phyloP scores from a whole-genome alignment of 1,140 invertebrate species.

The Helicoverpa armigera region DNA sequence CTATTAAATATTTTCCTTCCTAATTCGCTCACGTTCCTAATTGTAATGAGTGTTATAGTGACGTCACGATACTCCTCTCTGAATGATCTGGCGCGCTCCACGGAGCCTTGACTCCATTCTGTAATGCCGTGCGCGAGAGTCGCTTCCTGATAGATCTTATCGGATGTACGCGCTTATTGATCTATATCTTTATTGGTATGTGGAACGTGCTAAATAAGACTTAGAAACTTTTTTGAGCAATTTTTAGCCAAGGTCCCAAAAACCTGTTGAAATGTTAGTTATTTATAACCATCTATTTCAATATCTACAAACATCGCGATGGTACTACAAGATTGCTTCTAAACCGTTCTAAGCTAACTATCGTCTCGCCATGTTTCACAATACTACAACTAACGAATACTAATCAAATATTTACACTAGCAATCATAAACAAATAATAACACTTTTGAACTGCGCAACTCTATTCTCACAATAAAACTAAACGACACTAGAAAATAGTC shows the following conservation, averaged over 20 bases:
- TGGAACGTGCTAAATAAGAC: not conserved
- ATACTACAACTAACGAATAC: conserved; percentile 27
- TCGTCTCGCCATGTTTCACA: conserved; percentile 16
- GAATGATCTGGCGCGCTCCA: conserved; percentile 33
- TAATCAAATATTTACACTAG: conserved; percentile 23
- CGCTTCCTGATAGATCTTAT: conserved; percentile 36
- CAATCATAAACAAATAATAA: conserved; percentile 16
- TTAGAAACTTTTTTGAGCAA: not conserved
- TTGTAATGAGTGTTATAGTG: not conserved
- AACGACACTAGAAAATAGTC: not conserved
- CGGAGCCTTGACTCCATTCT: conserved; percentile 36
- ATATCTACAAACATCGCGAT: not conserved
- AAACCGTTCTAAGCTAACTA: not conserved
- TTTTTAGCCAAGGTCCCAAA: not conserved
- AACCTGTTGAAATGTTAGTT: not conserved
- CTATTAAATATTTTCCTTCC: not conserved
- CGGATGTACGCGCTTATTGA: conserved; percentile 35
- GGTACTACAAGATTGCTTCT: not conserved
- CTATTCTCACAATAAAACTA: not conserved
- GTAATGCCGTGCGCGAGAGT: conserved; percentile 38
- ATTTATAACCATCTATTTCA: not conserved
- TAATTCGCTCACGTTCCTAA: not conserved
- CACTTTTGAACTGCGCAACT: conserved; percentile 6
- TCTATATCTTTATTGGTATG: conserved; percentile 23
- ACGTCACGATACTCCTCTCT: conserved; percentile 17